phyloP scores from a whole-genome alignment of 1,140 invertebrate species.

The Drosophila pseudoananassae region DNA sequence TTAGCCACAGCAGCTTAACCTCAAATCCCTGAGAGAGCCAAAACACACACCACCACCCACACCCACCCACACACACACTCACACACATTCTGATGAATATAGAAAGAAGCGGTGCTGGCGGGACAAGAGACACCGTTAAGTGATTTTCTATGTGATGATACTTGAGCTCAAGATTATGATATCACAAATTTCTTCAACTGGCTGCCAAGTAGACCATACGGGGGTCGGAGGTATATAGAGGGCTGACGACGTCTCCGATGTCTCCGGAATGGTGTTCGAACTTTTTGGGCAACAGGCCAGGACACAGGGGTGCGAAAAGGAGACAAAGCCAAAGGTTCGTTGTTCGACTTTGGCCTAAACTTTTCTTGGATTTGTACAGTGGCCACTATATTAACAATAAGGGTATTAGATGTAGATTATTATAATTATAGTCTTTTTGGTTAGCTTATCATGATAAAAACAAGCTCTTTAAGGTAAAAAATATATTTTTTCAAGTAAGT shows the following conservation, averaged over 20 bases:
- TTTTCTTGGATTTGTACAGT: constrained; percentile 17
- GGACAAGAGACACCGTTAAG: constrained; percentile 69
- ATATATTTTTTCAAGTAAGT: no score
- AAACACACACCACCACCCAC: constrained; percentile 1
- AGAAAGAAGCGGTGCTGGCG: constrained; percentile 1
- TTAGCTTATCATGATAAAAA: no score
- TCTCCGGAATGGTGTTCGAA: constrained; percentile 55
- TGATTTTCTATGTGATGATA: constrained; percentile 83
- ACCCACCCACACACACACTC: background rate
- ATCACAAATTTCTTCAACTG: constrained; percentile 70
- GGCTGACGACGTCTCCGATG: constrained; percentile 44
- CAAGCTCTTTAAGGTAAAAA: no score
- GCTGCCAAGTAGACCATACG: constrained; percentile 22
- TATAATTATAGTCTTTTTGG: no score
- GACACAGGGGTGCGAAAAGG: background rate
- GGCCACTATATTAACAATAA: background rate
- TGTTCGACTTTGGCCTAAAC: constrained; percentile 36
- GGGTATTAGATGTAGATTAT: no score
- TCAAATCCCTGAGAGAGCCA: constrained; percentile 62
- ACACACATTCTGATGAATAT: background rate
- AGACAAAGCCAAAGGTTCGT: constrained; percentile 38
- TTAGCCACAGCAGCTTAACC: constrained; percentile 79
- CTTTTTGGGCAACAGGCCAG: constrained; percentile 71
- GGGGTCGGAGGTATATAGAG: background rate
- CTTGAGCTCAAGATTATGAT: constrained; percentile 81